These are phyloP conservation scores for Coleophora deauratella DNA, from an alignment of 2,888 invertebrate genomes.

Conservation along the genomic window DNA sequence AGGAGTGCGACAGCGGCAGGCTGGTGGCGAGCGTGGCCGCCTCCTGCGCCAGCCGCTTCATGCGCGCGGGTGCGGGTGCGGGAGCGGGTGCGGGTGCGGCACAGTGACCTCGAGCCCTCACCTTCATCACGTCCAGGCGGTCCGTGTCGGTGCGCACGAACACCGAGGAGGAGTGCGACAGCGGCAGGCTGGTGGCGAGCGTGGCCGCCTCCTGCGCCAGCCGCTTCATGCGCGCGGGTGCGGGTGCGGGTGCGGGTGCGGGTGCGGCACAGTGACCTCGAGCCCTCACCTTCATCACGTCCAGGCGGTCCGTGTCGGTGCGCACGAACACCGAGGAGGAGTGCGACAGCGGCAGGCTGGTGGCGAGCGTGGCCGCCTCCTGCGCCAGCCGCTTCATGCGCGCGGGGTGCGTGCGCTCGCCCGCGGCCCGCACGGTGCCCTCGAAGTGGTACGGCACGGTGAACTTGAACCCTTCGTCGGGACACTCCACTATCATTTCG, in stretches of 20 bases:
- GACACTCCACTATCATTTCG: conserved; percentile 90
- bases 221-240: conserved; percentile 91
- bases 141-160: conserved; percentile 97
- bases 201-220: conserved; percentile 97
- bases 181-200: conserved; percentile 90
- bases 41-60: conserved; percentile 95
- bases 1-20: conserved; percentile 92
- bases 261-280: conserved; percentile 88
- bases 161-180: conserved; percentile 94
- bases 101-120: conserved; percentile 80
- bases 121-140: conserved; percentile 84
- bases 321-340: conserved; percentile 96
- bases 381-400: conserved; percentile 94
- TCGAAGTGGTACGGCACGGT: conserved; percentile 93
- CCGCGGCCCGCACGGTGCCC: conserved; percentile 88
- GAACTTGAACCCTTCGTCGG: conserved; percentile 84
- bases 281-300: conserved; percentile 74
- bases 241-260: conserved; percentile 89
- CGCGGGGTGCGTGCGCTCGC: conserved; percentile 89
- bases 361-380: conserved; percentile 94
- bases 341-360: conserved; percentile 92
- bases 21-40: conserved; percentile 94
- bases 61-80: conserved; percentile 88
- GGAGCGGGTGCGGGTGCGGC: conserved; percentile 89
- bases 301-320: conserved; percentile 93